Evolutionary conservation across 2,113 vertebrate species (phyloP).

Genomic region (Mastomys natalensis): DNA sequence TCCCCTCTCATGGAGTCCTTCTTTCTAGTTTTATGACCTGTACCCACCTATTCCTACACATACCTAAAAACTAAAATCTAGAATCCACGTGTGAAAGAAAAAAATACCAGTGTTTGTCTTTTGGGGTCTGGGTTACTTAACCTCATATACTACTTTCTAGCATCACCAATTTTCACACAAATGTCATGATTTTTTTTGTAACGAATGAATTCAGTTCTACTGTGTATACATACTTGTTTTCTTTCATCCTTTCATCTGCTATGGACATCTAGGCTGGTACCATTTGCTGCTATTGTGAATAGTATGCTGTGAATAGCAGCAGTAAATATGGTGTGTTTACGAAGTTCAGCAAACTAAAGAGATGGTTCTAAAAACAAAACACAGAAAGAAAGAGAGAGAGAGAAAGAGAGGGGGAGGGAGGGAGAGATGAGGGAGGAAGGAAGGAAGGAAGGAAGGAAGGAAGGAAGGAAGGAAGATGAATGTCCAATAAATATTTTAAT

Average conservation of each 20-base stretch:
- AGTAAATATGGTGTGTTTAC: neutral
- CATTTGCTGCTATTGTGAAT: neutral
- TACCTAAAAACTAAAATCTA: neutral
- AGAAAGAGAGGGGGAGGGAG: rapidly evolving
- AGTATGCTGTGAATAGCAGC: neutral
- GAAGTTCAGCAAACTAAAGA: neutral
- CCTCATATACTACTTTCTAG: neutral
- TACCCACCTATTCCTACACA: neutral
- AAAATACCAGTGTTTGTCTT: neutral
- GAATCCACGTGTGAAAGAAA: neutral
- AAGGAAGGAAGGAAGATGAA: too few species aligned
- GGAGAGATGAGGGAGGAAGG: too few species aligned
- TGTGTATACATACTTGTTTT: neutral
- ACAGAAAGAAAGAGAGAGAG: neutral
- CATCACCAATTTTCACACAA: neutral
- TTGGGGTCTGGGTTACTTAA: neutral
- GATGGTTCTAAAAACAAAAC: neutral
- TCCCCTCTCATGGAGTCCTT: neutral
- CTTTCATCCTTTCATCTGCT: neutral
- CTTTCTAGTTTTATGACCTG: neutral
- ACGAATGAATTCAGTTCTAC: neutral
- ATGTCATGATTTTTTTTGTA: neutral
- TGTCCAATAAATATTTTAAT: neutral
- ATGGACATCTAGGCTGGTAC: neutral
- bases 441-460: neutral